Evolutionary conservation across 2,113 vertebrate species (phyloP).

Genomic region (Mirounga angustirostris): DNA sequence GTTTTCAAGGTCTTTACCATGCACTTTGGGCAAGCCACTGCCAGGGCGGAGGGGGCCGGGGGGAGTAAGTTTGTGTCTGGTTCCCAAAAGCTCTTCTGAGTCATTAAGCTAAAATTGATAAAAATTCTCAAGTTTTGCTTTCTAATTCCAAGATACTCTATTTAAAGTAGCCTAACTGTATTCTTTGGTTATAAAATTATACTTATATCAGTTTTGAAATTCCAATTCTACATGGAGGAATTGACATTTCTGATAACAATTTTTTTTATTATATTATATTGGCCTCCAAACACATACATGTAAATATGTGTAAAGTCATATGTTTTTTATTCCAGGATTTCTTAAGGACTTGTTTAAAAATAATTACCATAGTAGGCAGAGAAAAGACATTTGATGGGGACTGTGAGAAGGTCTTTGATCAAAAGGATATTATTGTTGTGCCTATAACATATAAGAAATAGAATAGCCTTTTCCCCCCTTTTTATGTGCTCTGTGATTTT

Average conservation of each 20-base stretch:
- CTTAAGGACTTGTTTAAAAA: constrained; percentile 42
- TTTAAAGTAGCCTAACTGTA: background rate
- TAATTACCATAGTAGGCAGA: background rate
- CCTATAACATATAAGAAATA: background rate
- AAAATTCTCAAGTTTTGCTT: constrained; percentile 35
- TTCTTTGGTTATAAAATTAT: background rate
- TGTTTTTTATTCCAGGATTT: background rate
- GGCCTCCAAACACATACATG: background rate
- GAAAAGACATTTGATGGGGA: background rate
- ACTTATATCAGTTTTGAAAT: constrained; percentile 24
- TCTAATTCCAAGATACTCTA: background rate
- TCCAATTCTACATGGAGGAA: background rate
- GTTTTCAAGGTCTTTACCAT: background rate
- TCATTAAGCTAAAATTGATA: background rate
- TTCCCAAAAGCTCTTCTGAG: background rate
- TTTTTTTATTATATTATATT: background rate
- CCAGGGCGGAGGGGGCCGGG: background rate
- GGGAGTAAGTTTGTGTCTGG: background rate
- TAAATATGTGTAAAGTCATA: background rate
- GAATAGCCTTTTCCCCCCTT: background rate
- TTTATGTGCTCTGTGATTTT: background rate
- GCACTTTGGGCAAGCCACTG: background rate
- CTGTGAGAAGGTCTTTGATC: background rate
- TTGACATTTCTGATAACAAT: background rate
- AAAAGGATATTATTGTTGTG: background rate